Conservation (phyloP, 2,888 invertebrate species). For the Arrhopalites spinosus region DNA sequence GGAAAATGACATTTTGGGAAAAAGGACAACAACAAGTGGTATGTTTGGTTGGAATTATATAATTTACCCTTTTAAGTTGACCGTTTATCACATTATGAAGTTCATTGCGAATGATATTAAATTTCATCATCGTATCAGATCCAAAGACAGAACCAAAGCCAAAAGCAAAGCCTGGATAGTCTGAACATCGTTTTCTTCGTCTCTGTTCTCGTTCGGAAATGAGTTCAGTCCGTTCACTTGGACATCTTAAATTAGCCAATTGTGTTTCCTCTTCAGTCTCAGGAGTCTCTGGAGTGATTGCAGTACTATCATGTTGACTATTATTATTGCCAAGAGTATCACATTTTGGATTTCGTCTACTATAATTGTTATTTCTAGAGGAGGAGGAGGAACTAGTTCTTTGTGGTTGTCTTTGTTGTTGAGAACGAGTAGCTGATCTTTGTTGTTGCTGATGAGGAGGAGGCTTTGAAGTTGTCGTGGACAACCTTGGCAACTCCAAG, state of each 20-base stretch:
- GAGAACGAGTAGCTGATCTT: neutral
- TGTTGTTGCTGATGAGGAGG: slow-evolving; percentile 19
- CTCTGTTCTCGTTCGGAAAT: slow-evolving; percentile 79
- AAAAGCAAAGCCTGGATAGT: slow-evolving; percentile 90
- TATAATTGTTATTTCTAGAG: slow-evolving; percentile 27
- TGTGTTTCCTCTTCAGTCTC: slow-evolving; percentile 65
- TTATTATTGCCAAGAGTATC: slow-evolving; percentile 44
- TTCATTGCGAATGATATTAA: slow-evolving; percentile 94
- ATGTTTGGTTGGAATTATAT: too few relatives aligned
- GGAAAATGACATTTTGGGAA: too few relatives aligned
- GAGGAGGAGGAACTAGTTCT: neutral
- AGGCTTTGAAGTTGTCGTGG: slow-evolving; percentile 18
- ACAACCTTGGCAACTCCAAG: slow-evolving; percentile 28
- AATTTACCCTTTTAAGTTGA: slow-evolving; percentile 90
- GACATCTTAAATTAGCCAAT: slow-evolving; percentile 81
- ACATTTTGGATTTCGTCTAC: slow-evolving; percentile 44
- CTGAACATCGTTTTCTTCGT: slow-evolving; percentile 79
- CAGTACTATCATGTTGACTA: neutral
- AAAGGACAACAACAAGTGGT: too few relatives aligned
- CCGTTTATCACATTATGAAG: slow-evolving; percentile 96
- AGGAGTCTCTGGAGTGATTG: slow-evolving; percentile 27
- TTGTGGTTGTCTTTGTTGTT: slow-evolving; percentile 1
- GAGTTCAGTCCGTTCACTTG: slow-evolving; percentile 86
- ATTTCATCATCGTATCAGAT: slow-evolving; percentile 97
- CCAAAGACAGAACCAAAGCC: slow-evolving; percentile 86